Evolutionary conservation across 2,797 vertebrate genomes (phyloP).

Genomic region (Okamejei kenojei): DNA sequence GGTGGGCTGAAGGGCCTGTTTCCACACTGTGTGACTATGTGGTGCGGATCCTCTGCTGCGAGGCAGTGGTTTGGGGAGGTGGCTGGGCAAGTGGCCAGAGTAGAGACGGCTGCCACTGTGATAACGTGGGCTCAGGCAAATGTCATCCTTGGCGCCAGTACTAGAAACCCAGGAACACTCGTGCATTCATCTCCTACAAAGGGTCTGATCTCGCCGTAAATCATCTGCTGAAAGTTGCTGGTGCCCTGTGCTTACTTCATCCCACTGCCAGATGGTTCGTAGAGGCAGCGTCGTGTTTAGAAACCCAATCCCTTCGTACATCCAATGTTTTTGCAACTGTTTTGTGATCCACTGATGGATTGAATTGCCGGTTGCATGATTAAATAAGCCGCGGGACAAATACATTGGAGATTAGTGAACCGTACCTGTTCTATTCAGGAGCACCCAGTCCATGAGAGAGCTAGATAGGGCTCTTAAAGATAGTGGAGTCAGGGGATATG

Average conservation of each 20-base stretch:
- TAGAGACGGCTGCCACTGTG: neutral
- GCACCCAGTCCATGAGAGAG: neutral
- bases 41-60: neutral
- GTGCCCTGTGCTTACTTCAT: neutral
- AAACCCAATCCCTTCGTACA: neutral
- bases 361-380: neutral
- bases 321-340: neutral
- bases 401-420: neutral
- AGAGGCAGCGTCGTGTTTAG: neutral
- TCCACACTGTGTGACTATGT: neutral
- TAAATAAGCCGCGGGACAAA: neutral
- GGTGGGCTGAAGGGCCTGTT: neutral
- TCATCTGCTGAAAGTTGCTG: neutral
- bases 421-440: neutral
- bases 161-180: neutral
- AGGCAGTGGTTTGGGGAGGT: neutral
- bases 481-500: too few relatives aligned
- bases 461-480: too few relatives aligned
- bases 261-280: neutral
- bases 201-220: neutral
- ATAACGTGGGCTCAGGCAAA: neutral
- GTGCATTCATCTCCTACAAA: neutral
- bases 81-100: neutral
- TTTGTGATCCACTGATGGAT: slow-evolving; percentile 6
- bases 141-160: neutral